These are phyloP conservation scores for Typhlichthys eigenmanni DNA, from an alignment of 2,797 vertebrate genomes.

Conservation along the genomic window DNA sequence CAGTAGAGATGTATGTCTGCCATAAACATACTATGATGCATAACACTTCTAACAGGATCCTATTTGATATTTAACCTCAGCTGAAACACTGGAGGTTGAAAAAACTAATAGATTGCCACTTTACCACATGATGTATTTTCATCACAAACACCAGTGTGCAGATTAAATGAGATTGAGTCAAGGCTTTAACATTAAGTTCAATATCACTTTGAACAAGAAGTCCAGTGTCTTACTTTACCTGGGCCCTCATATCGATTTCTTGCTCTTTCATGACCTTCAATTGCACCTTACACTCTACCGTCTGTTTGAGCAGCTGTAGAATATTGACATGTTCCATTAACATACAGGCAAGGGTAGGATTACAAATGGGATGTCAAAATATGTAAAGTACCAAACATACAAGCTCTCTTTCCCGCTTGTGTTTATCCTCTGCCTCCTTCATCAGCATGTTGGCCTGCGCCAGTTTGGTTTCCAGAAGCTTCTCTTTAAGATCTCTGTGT, in stretches of 20 bases:
- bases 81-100: too few relatives aligned
- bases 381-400: conserved; percentile 64
- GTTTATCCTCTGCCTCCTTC: conserved; percentile 87
- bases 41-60: too few relatives aligned
- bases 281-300: conserved; percentile 88
- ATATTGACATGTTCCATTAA: conserved; percentile 21
- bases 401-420: conserved; percentile 89
- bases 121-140: too few relatives aligned
- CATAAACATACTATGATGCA: too few relatives aligned
- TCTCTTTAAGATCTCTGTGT: conserved; percentile 96
- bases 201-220: background rate
- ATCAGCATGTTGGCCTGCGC: conserved; percentile 89
- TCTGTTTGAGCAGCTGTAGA: conserved; percentile 88
- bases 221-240: conserved; percentile 76
- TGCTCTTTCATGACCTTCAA: conserved; percentile 90
- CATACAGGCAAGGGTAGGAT: conserved; percentile 6
- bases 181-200: too few relatives aligned
- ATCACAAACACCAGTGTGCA: too few relatives aligned
- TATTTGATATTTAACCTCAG: too few relatives aligned
- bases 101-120: too few relatives aligned
- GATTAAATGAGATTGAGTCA: too few relatives aligned
- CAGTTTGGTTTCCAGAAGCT: conserved; percentile 94
- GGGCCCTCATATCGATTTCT: conserved; percentile 85
- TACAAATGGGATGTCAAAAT: conserved; percentile 13
- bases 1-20: too few relatives aligned